Evolutionary conservation across 2,888 invertebrate genomes (phyloP).

Genomic region (Brachylomia viminalis): DNA sequence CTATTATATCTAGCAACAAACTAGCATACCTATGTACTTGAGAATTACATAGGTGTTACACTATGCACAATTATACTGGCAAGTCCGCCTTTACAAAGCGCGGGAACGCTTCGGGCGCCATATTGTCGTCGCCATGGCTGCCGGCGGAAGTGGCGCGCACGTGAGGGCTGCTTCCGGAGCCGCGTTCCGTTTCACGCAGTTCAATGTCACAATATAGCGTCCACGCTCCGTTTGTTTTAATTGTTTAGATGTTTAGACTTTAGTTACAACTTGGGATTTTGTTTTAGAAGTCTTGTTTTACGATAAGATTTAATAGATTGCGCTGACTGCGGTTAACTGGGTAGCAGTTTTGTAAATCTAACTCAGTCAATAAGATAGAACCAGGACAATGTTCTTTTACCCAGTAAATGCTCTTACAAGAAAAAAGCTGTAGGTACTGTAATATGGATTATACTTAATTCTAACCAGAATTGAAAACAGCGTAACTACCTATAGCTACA

Average conservation of each 20-base stretch:
- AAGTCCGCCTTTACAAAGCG: constrained; percentile 77
- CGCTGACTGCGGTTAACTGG: not conserved
- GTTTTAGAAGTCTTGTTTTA: constrained; percentile 32
- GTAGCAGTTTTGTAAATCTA: not conserved
- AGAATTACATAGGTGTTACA: constrained; percentile 68
- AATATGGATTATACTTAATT: not conserved
- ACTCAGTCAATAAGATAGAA: not conserved
- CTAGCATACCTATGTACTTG: constrained; percentile 42
- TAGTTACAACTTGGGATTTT: constrained; percentile 44
- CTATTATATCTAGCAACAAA: constrained; percentile 43
- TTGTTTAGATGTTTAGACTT: constrained; percentile 65
- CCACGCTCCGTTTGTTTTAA: constrained; percentile 73
- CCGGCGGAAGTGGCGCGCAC: constrained; percentile 88
- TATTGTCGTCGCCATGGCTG: constrained; percentile 87
- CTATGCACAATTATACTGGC: constrained; percentile 66
- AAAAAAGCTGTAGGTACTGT: not conserved
- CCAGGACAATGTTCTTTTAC: not conserved
- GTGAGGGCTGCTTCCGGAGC: constrained; percentile 87
- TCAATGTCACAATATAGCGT: constrained; percentile 86
- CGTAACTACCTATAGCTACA: not conserved
- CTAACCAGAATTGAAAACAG: not conserved
- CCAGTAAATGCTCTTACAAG: not conserved
- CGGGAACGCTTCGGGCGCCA: constrained; percentile 84
- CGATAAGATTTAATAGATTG: not conserved
- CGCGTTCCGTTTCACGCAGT: constrained; percentile 87